phyloP scores from a whole-genome alignment of 2,113 vertebrate genomes.

The Lathamus discolor region DNA sequence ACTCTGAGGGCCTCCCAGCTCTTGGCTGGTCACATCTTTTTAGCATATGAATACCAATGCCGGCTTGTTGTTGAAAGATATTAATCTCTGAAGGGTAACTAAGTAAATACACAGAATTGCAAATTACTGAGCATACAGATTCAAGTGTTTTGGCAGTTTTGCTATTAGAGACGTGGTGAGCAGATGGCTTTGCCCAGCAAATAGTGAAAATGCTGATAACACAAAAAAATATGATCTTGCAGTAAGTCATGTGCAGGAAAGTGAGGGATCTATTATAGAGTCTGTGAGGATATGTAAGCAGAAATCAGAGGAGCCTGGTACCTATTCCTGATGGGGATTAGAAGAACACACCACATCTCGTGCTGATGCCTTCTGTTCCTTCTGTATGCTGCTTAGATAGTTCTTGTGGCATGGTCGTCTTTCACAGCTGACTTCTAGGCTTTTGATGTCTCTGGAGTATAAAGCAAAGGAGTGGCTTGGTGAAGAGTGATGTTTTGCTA shows the following conservation, averaged over 20 bases:
- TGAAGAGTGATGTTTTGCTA: not conserved
- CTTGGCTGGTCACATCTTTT: not conserved
- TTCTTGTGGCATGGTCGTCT: fast-evolving
- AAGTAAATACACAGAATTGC: not conserved
- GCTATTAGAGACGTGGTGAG: not conserved
- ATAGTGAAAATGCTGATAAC: not conserved
- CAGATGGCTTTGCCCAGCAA: not conserved
- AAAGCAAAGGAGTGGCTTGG: not conserved
- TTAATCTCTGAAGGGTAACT: not conserved
- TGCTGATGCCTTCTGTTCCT: not conserved
- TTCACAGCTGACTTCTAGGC: not conserved
- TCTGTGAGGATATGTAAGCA: not conserved
- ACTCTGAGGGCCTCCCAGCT: not conserved
- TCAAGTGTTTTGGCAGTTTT: not conserved
- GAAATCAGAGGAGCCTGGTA: not conserved
- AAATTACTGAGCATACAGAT: not conserved
- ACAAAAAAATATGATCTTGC: not conserved
- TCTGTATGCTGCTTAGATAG: not conserved
- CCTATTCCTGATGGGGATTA: not conserved
- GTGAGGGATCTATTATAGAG: not conserved
- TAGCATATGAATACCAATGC: not conserved
- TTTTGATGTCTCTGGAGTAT: not conserved
- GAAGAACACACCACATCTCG: not conserved
- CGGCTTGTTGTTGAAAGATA: not conserved
- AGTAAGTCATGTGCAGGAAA: not conserved